A percentile compares a stretch with the other conserved stretches of the same genome.
Evolutionary conservation across 2,113 vertebrate genomes (phyloP).

Genomic region (Apeltes quadracus): DNA sequence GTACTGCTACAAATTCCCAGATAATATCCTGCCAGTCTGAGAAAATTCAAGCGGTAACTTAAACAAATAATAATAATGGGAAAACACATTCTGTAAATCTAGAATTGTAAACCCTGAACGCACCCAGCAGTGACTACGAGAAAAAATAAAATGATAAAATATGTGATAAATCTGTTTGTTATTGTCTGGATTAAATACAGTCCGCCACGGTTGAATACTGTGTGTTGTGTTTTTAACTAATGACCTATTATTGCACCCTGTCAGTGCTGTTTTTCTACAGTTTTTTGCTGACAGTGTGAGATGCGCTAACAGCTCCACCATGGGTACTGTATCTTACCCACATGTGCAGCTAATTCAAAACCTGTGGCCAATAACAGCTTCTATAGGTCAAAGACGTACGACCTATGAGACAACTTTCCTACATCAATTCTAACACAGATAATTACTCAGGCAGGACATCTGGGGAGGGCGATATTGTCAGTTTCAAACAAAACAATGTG

Average conservation of each 20-base stretch:
- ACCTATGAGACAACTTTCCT: slow-evolving; percentile 74
- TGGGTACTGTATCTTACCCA: slow-evolving; percentile 65
- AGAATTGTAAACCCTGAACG: neutral
- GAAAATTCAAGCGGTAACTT: slow-evolving; percentile 9
- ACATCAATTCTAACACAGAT: slow-evolving; percentile 55
- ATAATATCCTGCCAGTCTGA: neutral
- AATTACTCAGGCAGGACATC: slow-evolving; percentile 63
- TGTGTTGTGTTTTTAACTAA: slow-evolving; percentile 49
- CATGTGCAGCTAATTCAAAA: slow-evolving; percentile 73
- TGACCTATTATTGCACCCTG: slow-evolving; percentile 48
- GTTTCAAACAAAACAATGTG: slow-evolving; percentile 68
- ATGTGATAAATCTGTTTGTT: slow-evolving; percentile 49
- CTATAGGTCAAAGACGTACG: slow-evolving; percentile 66
- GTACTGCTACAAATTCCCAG: slow-evolving; percentile 14
- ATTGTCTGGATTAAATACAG: slow-evolving; percentile 42
- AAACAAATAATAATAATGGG: neutral
- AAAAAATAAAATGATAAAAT: slow-evolving; percentile 38
- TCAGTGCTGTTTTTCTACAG: slow-evolving; percentile 47
- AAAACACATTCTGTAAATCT: neutral
- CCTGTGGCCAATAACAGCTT: slow-evolving; percentile 71
- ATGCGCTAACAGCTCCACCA: slow-evolving; percentile 66
- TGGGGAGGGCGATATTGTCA: slow-evolving; percentile 62
- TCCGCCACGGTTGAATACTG: slow-evolving; percentile 41
- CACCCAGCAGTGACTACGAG: neutral
- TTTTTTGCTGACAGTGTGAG: slow-evolving; percentile 66